These are phyloP conservation scores for Discoglossus pictus DNA, from an alignment of 2,797 vertebrate genomes.

Conservation along the genomic window DNA sequence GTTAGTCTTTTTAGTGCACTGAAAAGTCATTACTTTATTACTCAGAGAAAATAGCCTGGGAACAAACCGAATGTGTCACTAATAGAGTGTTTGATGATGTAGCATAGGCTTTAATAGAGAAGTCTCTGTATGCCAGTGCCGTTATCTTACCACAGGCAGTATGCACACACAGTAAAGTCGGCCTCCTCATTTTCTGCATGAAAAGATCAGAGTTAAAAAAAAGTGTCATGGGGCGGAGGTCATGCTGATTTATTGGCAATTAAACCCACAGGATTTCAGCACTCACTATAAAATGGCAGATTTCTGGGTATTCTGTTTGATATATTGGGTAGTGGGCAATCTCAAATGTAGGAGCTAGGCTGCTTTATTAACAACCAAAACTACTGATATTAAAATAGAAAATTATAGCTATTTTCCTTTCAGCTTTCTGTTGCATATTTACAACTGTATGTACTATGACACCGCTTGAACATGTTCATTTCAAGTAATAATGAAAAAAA, in stretches of 20 bases:
- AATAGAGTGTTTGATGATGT: slow-evolving; percentile 91
- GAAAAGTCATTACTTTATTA: slow-evolving; percentile 57
- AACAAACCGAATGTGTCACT: slow-evolving; percentile 84
- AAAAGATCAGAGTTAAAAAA: slow-evolving; percentile 86
- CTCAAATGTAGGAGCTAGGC: slow-evolving; percentile 59
- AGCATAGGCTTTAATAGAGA: slow-evolving; percentile 77
- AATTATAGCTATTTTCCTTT: slow-evolving; percentile 62
- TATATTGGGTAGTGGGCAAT: slow-evolving; percentile 58
- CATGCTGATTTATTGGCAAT: slow-evolving; percentile 97
- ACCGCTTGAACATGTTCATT: no score
- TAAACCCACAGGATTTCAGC: slow-evolving; percentile 90
- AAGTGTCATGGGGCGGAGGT: slow-evolving; percentile 79
- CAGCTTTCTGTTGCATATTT: slow-evolving; percentile 15
- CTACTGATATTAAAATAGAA: slow-evolving; percentile 63
- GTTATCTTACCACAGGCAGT: slow-evolving; percentile 85
- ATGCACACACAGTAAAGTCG: slow-evolving; percentile 82
- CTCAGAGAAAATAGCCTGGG: slow-evolving; percentile 68
- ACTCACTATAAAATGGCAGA: slow-evolving; percentile 70
- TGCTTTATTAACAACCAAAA: slow-evolving; percentile 60
- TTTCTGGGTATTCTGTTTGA: slow-evolving; percentile 61
- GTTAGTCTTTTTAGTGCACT: slow-evolving; percentile 54
- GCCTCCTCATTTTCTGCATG: slow-evolving; percentile 94
- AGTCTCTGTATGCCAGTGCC: slow-evolving; percentile 70
- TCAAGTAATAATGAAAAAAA: no score
- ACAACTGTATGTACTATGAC: no score